Evolutionary conservation across 2,113 vertebrate genomes (phyloP).

Genomic region (Phoenicopterus ruber): DNA sequence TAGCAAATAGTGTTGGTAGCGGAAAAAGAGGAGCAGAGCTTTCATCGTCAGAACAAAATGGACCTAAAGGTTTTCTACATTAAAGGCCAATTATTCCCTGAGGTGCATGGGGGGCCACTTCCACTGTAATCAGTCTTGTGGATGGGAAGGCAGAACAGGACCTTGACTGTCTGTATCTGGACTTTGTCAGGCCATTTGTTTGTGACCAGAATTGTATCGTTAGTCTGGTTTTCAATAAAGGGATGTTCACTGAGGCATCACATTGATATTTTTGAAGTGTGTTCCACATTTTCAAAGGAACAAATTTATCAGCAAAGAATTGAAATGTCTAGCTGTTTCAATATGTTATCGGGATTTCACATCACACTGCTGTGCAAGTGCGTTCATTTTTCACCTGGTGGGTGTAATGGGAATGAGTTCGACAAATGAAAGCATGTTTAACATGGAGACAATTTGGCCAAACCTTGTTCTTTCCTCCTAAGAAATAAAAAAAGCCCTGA

Average conservation of each 20-base stretch:
- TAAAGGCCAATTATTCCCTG: slow-evolving; percentile 14
- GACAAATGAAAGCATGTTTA: not conserved
- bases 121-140: not conserved
- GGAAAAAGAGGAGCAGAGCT: not conserved
- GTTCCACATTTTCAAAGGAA: slow-evolving; percentile 10
- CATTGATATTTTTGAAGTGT: slow-evolving; percentile 31
- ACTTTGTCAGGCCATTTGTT: slow-evolving; percentile 40
- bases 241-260: slow-evolving; percentile 31
- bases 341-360: not conserved
- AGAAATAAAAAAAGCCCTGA: not conserved
- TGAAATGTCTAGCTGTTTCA: slow-evolving; percentile 13
- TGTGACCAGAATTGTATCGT: not conserved
- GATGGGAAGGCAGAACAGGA: not conserved
- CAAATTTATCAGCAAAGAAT: slow-evolving; percentile 36
- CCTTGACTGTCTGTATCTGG: not conserved
- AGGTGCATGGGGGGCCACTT: not conserved
- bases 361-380: not conserved
- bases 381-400: not conserved
- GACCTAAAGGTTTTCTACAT: not conserved
- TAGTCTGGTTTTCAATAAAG: slow-evolving; percentile 25
- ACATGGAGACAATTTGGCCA: not conserved
- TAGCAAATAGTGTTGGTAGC: not conserved
- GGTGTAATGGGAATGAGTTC: not conserved
- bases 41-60: not conserved
- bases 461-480: not conserved